Percentiles rank a stretch among this genome's conserved stretches.
Evolutionary conservation across 1,140 invertebrate species (phyloP).

Genomic region (Aphelinus certus): DNA sequence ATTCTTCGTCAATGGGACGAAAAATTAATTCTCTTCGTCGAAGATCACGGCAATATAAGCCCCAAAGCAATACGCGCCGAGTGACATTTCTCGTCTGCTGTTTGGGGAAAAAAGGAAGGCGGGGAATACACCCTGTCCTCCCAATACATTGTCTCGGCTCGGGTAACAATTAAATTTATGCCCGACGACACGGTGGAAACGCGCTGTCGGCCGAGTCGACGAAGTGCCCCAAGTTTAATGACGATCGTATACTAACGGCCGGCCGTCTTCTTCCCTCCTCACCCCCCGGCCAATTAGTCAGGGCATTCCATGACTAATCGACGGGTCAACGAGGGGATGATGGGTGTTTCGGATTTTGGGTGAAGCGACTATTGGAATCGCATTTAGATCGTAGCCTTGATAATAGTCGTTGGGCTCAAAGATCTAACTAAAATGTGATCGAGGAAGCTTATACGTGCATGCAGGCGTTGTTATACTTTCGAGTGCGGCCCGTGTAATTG

Average conservation of each 20-base stretch:
- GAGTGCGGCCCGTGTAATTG: no score
- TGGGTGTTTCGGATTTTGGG: no score
- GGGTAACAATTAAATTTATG: conserved; percentile 30
- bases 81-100: not conserved
- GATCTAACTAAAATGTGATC: no score
- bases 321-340: no score
- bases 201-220: not conserved
- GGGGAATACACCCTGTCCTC: no score
- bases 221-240: conserved; percentile 29
- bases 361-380: no score
- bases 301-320: conserved; percentile 14
- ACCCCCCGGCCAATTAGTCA: not conserved
- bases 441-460: no score
- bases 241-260: not conserved
- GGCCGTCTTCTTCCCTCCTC: not conserved
- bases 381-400: no score
- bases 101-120: no score
- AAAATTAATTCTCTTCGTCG: not conserved
- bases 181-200: conserved; percentile 8
- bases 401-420: no score
- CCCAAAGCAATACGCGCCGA: not conserved
- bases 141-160: conserved; percentile 4
- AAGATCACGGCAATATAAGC: not conserved
- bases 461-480: no score
- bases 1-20: not conserved